Evolutionary conservation across 2,888 invertebrate species (phyloP).

Genomic region (Caenorhabditis imperialis): DNA sequence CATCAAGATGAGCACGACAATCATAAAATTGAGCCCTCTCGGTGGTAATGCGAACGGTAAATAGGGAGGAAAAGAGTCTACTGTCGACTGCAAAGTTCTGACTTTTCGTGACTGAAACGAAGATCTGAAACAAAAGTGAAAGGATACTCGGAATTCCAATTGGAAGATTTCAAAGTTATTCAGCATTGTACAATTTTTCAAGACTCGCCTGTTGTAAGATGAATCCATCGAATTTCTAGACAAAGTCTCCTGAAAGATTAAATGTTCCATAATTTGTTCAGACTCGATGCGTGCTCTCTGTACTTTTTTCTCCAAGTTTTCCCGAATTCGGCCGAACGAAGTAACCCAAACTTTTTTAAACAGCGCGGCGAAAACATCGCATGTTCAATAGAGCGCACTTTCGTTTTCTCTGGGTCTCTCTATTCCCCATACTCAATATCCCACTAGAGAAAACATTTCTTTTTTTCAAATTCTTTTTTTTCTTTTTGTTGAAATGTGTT

Average conservation of each 20-base stretch:
- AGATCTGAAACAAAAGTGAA: too few species aligned
- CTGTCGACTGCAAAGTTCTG: too few species aligned
- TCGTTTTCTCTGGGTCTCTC: conserved; percentile 4
- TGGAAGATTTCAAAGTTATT: too few species aligned
- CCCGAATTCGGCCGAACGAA: neutral
- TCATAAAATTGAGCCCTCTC: conserved; percentile 4
- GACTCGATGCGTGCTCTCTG: too few species aligned
- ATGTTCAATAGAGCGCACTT: conserved; percentile 4
- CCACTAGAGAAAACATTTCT: neutral
- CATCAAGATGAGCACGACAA: conserved; percentile 23
- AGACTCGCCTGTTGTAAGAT: too few species aligned
- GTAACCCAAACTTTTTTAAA: neutral
- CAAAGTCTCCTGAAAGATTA: too few species aligned
- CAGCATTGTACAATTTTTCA: too few species aligned
- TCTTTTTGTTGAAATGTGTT: conserved; percentile 32
- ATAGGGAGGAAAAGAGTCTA: too few species aligned
- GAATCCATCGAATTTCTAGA: too few species aligned
- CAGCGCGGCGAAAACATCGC: neutral
- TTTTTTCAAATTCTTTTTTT: neutral
- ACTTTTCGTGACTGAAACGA: too few species aligned
- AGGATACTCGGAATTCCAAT: too few species aligned
- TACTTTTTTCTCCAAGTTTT: conserved; percentile 1
- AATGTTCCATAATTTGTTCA: too few species aligned
- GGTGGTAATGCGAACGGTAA: neutral
- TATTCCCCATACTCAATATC: neutral